Conservation (phyloP, 2,797 vertebrate species). For the Poecilia gillii region DNA sequence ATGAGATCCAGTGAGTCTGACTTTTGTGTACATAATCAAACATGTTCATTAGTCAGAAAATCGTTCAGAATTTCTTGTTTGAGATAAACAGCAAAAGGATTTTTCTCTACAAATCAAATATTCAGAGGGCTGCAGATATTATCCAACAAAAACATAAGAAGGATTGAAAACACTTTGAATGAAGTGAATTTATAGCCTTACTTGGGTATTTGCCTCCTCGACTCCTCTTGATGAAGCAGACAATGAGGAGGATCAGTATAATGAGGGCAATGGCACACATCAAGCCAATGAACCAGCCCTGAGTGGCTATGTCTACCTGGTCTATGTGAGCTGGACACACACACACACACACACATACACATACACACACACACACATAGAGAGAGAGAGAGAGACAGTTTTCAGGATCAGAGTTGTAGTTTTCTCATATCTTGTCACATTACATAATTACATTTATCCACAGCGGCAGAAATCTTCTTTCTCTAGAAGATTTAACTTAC, state of each 20-base stretch:
- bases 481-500: not conserved
- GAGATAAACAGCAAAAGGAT: not conserved
- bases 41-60: not conserved
- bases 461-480: not conserved
- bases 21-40: not conserved
- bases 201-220: slow-evolving; percentile 97
- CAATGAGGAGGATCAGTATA: slow-evolving; percentile 95
- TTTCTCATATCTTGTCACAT: not conserved
- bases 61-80: not conserved
- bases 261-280: slow-evolving; percentile 98
- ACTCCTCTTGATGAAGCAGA: slow-evolving; percentile 99
- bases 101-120: not conserved
- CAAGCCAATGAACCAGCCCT: slow-evolving; percentile 99
- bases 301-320: slow-evolving; percentile 95
- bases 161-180: not conserved
- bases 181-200: slow-evolving; percentile 48
- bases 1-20: not conserved
- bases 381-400: slow-evolving; percentile 13
- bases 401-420: not conserved
- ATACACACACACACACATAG: not conserved
- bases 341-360: not conserved
- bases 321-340: slow-evolving; percentile 87
- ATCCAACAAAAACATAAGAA: not conserved
- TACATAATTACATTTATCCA: not conserved
- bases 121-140: not conserved